These are phyloP conservation scores for Tenthredo amoena DNA, from an alignment of 2,888 invertebrate species.

Conservation along the genomic window DNA sequence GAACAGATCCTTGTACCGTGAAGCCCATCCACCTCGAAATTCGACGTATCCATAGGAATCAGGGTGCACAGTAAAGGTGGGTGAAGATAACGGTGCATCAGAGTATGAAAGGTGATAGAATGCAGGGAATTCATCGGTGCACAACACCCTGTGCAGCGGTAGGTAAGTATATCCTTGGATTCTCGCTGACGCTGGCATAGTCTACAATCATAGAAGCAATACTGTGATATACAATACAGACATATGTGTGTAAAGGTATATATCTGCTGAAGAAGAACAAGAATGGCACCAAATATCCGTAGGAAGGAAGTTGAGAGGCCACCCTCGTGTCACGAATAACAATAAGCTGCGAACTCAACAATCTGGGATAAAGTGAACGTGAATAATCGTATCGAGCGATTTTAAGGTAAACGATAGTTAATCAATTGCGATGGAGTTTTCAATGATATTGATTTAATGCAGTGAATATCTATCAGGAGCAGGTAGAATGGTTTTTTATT, in stretches of 20 bases:
- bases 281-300: background rate
- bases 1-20: background rate
- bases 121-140: background rate
- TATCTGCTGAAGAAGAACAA: background rate
- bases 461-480: background rate
- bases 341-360: background rate
- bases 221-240: background rate
- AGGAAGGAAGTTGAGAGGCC: conserved; percentile 5
- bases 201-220: background rate
- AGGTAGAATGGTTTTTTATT: background rate
- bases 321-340: conserved; percentile 2
- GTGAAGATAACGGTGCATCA: background rate
- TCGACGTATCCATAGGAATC: background rate
- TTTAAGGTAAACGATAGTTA: background rate
- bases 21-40: conserved; percentile 7
- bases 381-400: background rate
- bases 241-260: background rate
- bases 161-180: conserved; percentile 2
- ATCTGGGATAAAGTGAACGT: background rate
- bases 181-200: background rate
- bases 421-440: background rate
- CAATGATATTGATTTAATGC: background rate
- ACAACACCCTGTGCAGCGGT: background rate
- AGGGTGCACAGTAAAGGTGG: background rate
- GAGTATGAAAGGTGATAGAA: background rate